Evolutionary conservation across 2,888 invertebrate genomes (phyloP), one percentile per base, ranked within the genome.

Genomic region (Choristoneura rosaceana): DNA sequence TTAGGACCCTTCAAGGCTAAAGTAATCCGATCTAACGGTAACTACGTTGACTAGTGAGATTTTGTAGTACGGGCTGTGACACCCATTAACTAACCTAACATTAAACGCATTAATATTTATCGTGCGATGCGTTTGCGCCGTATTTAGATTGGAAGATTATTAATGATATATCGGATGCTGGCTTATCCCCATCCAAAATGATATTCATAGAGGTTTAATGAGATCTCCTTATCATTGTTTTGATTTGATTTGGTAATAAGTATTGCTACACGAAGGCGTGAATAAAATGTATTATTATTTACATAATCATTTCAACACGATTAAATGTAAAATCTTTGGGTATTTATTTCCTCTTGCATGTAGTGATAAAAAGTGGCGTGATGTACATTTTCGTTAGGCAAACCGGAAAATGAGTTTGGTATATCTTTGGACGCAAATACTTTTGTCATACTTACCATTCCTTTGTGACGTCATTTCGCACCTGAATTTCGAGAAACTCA

Each of bases 31-130:
- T 25, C 25, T 25, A 1, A 25, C 25, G 25, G 25, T 25, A 25
- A 0, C 34, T n/a, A 58, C 43, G n/a, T n/a, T n/a, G n/a, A n/a
- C n/a, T n/a, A 8, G 47, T 34, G 41, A 59, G 34, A 52, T 52
- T 60, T 25, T 63, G 17, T 73, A 41, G 73, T 73, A 73, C 62
- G 73, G 60, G 64, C 52, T 10, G 77, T 78, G 79, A 79, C 76
- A 78, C 75, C 82, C 81, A 84, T 84, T 88, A 87, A 84, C 83
- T 79, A 80, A 76, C 73, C 69, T 69, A 73, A 69, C 74, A 65
- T 76, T 74, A 74, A 76, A 78, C 77, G 77, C 82, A 87, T 87
- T 86, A 85, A 87, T 87, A 88, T 87, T 85, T 81, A 86, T 84
- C 81, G 76, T 69, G 50, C 71, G 68, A 70, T 69, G 68, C 64